A percentile compares a stretch with the other conserved stretches of the same genome.
Evolutionary conservation across 1,140 invertebrate species (phyloP).

Genomic region (Tetramorium parvispinum): DNA sequence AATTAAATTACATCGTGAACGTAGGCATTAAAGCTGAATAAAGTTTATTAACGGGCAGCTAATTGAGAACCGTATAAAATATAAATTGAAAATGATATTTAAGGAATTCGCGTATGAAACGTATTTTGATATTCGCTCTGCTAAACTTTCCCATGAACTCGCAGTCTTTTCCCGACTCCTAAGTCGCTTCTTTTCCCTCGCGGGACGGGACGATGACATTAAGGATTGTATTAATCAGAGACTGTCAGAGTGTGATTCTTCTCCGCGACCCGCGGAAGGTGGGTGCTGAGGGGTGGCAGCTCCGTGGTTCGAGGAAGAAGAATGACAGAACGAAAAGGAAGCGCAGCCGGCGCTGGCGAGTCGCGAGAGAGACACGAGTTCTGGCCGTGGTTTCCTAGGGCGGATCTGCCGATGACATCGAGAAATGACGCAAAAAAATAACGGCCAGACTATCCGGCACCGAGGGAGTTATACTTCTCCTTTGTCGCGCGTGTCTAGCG

Average conservation of each 20-base stretch:
- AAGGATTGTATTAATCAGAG: slow-evolving; percentile 86
- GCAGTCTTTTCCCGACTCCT: not conserved
- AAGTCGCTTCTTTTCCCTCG: slow-evolving; percentile 47
- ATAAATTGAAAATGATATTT: slow-evolving; percentile 3
- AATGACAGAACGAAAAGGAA: slow-evolving; percentile 65
- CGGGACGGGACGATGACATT: slow-evolving; percentile 75
- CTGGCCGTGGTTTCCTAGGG: slow-evolving; percentile 71
- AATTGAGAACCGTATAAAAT: not conserved
- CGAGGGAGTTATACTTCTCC: slow-evolving; percentile 38
- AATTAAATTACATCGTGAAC: not conserved
- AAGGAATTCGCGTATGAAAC: not conserved
- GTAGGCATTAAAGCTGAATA: not conserved
- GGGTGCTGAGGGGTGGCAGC: slow-evolving; percentile 63
- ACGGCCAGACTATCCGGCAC: slow-evolving; percentile 81
- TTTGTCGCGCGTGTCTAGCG: slow-evolving; percentile 41
- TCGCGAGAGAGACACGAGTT: slow-evolving; percentile 77
- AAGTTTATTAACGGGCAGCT: not conserved
- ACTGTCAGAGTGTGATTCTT: slow-evolving; percentile 82
- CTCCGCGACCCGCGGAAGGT: slow-evolving; percentile 64
- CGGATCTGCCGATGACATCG: slow-evolving; percentile 85
- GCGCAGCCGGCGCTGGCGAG: slow-evolving; percentile 57
- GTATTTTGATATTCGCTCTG: not conserved
- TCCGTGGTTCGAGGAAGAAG: slow-evolving; percentile 76
- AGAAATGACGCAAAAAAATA: slow-evolving; percentile 85
- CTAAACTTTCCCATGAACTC: not conserved